Conservation (phyloP, 2,888 invertebrate species). For the Loripinus fragilis region DNA sequence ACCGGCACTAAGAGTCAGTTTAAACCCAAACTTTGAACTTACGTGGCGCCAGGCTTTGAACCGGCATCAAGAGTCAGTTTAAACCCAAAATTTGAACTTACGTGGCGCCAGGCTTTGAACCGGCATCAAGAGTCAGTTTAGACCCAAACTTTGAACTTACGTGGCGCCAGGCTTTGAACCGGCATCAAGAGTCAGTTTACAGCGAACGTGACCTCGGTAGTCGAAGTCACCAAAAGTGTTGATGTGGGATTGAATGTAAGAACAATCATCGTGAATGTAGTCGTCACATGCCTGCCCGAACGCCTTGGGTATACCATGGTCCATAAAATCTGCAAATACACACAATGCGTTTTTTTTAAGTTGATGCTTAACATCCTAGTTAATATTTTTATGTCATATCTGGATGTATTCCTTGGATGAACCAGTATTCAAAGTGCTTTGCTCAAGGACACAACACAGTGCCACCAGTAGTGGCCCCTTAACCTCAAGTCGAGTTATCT, state of each 20-base stretch:
- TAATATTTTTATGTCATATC: no score
- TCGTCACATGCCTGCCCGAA: constrained; percentile 17
- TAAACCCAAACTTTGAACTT: neutral
- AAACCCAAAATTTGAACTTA: neutral
- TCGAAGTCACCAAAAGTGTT: constrained; percentile 5
- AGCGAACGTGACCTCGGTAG: neutral
- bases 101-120: constrained; percentile 3
- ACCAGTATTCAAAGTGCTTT: no score
- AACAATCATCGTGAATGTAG: constrained; percentile 6
- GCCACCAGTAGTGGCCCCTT: no score
- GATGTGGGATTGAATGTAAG: constrained; percentile 5
- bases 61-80: constrained; percentile 8
- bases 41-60: constrained; percentile 3
- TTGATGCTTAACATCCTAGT: no score
- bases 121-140: constrained; percentile 4
- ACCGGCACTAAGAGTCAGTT: neutral
- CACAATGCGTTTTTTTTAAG: no score
- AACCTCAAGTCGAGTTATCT: no score
- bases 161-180: constrained; percentile 3
- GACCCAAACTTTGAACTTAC: neutral
- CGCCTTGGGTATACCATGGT: constrained; percentile 8
- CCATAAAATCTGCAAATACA: constrained; percentile 1
- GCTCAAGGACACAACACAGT: no score
- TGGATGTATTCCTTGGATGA: no score
- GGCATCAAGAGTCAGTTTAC: constrained; percentile 4